Evolutionary conservation across 2,888 invertebrate species (phyloP).

Genomic region (Panopea generosa): DNA sequence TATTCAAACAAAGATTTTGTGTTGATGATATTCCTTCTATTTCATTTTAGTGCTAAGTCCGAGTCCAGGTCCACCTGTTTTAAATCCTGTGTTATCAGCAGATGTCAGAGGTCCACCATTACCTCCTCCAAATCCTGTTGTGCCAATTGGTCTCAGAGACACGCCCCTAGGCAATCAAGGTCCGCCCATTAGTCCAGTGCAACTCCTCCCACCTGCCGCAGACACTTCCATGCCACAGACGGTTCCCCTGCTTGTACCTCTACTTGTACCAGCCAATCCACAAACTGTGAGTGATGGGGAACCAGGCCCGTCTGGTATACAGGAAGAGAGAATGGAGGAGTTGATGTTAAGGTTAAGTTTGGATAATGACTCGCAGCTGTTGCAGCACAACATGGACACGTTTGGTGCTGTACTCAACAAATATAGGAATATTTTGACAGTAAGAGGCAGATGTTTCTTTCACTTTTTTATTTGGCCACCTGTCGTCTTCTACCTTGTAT

Average conservation of each 20-base stretch:
- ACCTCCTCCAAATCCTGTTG: constrained; percentile 10
- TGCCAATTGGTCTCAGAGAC: constrained; percentile 51
- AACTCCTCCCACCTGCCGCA: constrained; percentile 72
- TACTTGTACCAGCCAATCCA: constrained; percentile 53
- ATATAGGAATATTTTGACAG: constrained; percentile 50
- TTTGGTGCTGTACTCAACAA: constrained; percentile 36
- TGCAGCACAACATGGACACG: constrained; percentile 24
- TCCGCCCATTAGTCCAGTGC: constrained; percentile 62
- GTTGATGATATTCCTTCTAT: no score
- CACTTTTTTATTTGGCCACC: no score
- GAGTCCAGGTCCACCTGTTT: constrained; percentile 45
- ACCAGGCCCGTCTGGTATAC: constrained; percentile 21
- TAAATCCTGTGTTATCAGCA: constrained; percentile 54
- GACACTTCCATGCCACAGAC: constrained; percentile 72
- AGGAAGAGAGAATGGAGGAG: constrained; percentile 63
- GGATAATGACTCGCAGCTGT: constrained; percentile 40
- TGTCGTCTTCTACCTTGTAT: no score
- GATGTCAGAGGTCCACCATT: constrained; percentile 40
- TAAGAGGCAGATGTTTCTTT: constrained; percentile 19
- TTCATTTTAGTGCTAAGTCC: constrained; percentile 51
- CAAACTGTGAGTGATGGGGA: constrained; percentile 34
- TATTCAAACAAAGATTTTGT: no score
- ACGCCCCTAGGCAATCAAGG: constrained; percentile 60
- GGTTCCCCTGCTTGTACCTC: constrained; percentile 75
- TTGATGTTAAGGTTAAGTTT: constrained; percentile 65